Base-by-base conservation (phyloP, 2,113 vertebrate species). In the Zeus faber region DNA sequence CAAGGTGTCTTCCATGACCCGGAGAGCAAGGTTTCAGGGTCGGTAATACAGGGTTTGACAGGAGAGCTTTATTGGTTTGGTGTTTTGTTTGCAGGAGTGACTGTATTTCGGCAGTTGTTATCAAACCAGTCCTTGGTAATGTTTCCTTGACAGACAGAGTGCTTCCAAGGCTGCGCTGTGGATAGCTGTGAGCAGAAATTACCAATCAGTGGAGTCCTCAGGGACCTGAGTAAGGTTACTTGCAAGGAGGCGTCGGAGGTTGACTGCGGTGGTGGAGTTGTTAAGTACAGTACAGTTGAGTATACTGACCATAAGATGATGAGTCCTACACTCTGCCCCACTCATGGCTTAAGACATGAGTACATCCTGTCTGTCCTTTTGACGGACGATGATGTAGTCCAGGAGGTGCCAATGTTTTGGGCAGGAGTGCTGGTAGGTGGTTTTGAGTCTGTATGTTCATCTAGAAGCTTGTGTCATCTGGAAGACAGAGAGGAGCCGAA, bases 51-150 rank as follows among this genome's bases (percentile, higher is more conserved):
- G n/a, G n/a, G n/a, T n/a, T n/a, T n/a, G 41, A 21, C 17, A 21
- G 41, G 17, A 21, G 41, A 18, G 41, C 6, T 44, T 10, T 22
- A 3, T 10, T 3, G 41, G 17, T 7, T 22, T 3, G 2, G 9
- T 14, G 41, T 16, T 22, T 44, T 9, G 16, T 44, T 14, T 10
- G n/a, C n/a, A n/a, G n/a, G n/a, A n/a, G n/a, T n/a, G n/a, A n/a
- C n/a, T n/a, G n/a, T n/a, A n/a, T n/a, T n/a, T n/a, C n/a, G n/a
- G n/a, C n/a, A n/a, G n/a, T n/a, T n/a, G n/a, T 21, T 44, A 22
- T 44, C 41, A 44, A 44, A 22, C 41, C 20, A 44, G 41, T 44
- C 41, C 41, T 44, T n/a, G 17, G 41, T 44, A 6, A 21, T 3
- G 18, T 21, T 44, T 44, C 17, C 2, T 44, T 20, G 41, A 21